These are phyloP conservation scores for Pluvialis apricaria DNA, from an alignment of 2,113 vertebrate genomes.

Conservation along the genomic window DNA sequence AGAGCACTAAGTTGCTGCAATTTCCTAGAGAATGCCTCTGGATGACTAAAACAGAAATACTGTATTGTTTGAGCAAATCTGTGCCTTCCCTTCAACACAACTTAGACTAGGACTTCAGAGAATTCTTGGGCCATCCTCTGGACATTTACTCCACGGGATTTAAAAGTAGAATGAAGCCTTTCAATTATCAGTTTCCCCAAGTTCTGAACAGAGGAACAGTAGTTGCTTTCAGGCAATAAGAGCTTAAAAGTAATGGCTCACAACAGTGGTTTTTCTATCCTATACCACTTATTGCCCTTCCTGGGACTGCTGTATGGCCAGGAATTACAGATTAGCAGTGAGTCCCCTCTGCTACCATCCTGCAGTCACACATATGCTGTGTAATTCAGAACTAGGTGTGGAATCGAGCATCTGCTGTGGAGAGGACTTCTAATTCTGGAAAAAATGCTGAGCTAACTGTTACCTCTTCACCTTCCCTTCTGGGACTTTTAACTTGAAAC, in stretches of 20 bases:
- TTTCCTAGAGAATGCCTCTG: neutral
- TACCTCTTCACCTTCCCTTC: neutral
- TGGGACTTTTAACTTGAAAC: neutral
- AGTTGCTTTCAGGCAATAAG: neutral
- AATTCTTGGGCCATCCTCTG: neutral
- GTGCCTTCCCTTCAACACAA: neutral
- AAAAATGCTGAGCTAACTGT: neutral
- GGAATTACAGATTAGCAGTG: neutral
- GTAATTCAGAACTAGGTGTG: neutral
- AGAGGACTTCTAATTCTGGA: neutral
- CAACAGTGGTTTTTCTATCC: neutral
- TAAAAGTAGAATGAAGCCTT: neutral
- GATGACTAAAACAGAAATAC: neutral
- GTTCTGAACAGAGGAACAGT: neutral
- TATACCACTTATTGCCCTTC: accelerated
- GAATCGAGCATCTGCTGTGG: neutral
- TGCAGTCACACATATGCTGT: neutral
- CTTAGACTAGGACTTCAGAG: neutral
- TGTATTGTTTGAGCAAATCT: neutral
- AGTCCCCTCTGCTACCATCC: neutral
- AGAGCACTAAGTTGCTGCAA: neutral
- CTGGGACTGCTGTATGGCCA: neutral
- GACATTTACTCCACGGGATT: neutral
- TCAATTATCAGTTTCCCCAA: neutral
- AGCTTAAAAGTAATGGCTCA: neutral